Base-by-base conservation (phyloP, 2,113 vertebrate genomes). In the Holacanthus passer region DNA sequence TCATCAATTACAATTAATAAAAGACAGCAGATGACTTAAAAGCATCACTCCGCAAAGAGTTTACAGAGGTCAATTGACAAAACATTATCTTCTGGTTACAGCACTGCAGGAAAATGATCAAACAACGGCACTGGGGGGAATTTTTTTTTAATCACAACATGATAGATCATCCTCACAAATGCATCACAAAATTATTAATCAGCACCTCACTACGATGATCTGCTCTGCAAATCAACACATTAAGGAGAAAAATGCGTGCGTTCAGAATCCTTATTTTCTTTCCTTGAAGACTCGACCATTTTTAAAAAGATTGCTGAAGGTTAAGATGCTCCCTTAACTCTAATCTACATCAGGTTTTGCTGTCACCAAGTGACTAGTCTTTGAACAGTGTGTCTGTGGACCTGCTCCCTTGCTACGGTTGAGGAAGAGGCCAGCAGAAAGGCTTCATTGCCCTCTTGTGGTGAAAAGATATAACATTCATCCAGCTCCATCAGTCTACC, bases 361-460 rank as follows among this genome's bases (percentile, higher is more conserved):
- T 45, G 77, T 73, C 83, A 84, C 75, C 72, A 52, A 82, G 62
- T 82, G 71, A 77, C 60, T 77, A 45, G 56, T 70, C 47, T 83
- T 69, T 78, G 81, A 89, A 83, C 37, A 37, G 58, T 70, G 62
- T 55, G 68, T 85, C 39, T 75, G 53, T 70, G 56, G 22, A 13
- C 7, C 0, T 5, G 1, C 7, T 29, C 35, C 32, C 47, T 48
- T 17, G 9, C 52, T 64, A 16, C 3, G 60, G 66, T 13, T 31
- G 29, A 71, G 13, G 29, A 47, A 39, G 31, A 80, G 32, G 74
- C 73, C 83, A 92, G 83, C 58, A 52, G 89, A 93, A 94, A 92
- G 84, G 64, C 90, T 88, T 89, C 74, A 80, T 79, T 89, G 92
- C 91, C 94, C 93, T 88, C 94, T 94, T 82, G 93, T 93, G 94